These are phyloP conservation scores for Limnothrissa miodon DNA, from an alignment of 2,113 vertebrate genomes.

Conservation along the genomic window DNA sequence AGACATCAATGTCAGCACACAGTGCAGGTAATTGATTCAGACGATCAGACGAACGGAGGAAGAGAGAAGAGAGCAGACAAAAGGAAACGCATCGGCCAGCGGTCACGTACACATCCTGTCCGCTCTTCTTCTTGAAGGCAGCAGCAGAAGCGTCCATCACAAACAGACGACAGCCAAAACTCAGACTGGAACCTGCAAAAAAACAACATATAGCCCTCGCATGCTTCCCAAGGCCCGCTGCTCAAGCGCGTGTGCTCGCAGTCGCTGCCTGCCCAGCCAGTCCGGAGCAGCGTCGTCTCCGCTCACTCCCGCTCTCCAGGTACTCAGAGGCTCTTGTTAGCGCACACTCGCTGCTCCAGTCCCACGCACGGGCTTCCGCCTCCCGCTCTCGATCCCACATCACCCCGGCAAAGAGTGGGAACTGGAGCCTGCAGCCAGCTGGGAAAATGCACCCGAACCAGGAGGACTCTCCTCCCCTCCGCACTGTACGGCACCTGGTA, in stretches of 20 bases:
- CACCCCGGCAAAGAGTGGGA: not conserved
- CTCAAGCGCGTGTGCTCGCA: not conserved
- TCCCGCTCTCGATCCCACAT: not conserved
- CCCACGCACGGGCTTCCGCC: not conserved
- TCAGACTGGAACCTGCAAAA: not conserved
- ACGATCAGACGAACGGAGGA: not conserved
- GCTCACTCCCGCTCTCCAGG: not conserved
- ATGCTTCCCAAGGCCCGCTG: not conserved
- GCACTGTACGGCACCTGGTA: not conserved
- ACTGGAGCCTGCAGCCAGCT: not conserved
- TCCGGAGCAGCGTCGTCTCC: not conserved
- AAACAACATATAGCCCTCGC: not conserved
- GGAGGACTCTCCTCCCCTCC: not conserved
- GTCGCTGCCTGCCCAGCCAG: not conserved
- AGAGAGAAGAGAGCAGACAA: not conserved
- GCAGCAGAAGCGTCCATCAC: conserved; percentile 8
- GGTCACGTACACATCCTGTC: not conserved
- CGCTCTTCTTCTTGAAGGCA: not conserved
- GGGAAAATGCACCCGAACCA: not conserved
- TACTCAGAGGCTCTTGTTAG: not conserved
- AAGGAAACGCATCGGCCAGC: not conserved
- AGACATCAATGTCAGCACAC: not conserved
- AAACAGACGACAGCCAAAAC: not conserved
- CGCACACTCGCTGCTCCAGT: not conserved
- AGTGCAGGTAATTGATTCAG: not conserved